Base-by-base conservation (phyloP, 2,113 vertebrate species). In the Gallinago undulata region DNA sequence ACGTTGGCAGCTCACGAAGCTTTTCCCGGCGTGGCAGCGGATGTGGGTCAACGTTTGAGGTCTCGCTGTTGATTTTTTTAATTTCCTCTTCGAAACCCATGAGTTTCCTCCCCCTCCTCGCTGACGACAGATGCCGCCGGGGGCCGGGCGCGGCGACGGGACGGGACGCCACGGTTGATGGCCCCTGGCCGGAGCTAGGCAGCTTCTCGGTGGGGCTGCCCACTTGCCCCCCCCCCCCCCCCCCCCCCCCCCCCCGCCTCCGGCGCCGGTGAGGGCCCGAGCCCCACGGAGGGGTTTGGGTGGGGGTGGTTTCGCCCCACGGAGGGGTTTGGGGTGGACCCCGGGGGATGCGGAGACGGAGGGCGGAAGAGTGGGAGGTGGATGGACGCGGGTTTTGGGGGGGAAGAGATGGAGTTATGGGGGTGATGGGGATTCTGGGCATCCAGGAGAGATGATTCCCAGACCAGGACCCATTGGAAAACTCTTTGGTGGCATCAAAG, bases 81-180 rank as follows among this genome's bases (percentile, higher is more conserved):
- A 76, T 96, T 96, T 97, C 96, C 96, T 97, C 87, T 89, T 70
- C 84, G 67, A 62, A 89, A 76, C 92, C 78, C 64, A 74, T 73
- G 89, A 81, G 43, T 82, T 97, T 94, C 96, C 95, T 96, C 47
- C 91, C 91, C 73, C 63, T 43, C 91, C 83, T 19, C 7, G 76
- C 72, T 94, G 96, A 91, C 63, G 84, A 55, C 88, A 93, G 91
- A 92, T 41, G 89, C 48, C 8, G 63, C 27, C 31, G 22, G 87
- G 81, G 78, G 66, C 50, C 8, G 68, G 45, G 81, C 21, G 9
- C 24, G 5, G 51, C 17, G 37, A 33, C 22, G 68, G 69, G 66
- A 22, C 55, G 24, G 56, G 67, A 33, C 11, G 56, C 57, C 53
- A 22, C 33, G 59, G 62, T 63, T 39, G 74, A 55, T 64, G 79